Conservation (phyloP, 2,113 vertebrate genomes). For the Orthonyx spaldingii region DNA sequence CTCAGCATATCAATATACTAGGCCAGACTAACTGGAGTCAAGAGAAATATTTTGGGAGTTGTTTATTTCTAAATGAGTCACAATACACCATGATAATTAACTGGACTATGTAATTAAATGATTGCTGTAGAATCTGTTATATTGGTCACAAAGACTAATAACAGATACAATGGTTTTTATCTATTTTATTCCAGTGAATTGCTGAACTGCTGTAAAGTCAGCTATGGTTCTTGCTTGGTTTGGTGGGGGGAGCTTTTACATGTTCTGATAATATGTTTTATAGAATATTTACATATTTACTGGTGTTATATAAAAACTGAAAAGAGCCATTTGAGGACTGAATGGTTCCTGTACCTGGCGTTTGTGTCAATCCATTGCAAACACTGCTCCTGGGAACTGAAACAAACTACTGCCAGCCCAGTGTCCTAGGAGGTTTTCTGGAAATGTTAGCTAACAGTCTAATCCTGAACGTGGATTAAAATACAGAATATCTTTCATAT, state of each 20-base stretch:
- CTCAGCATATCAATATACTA: constrained; percentile 79
- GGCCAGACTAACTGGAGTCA: constrained; percentile 97
- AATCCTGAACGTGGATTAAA: neutral
- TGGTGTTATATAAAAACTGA: neutral
- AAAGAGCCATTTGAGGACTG: neutral
- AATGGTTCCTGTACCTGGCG: neutral
- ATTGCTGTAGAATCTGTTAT: constrained; percentile 29
- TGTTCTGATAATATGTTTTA: neutral
- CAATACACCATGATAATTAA: constrained; percentile 84
- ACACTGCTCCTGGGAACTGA: neutral
- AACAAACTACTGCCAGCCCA: neutral
- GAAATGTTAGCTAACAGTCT: neutral
- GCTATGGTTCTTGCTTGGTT: neutral
- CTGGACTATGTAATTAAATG: constrained; percentile 72
- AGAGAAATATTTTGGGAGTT: constrained; percentile 88
- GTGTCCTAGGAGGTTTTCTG: neutral
- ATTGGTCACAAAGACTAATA: neutral
- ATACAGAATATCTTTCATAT: neutral
- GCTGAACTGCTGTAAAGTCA: neutral
- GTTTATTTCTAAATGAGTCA: constrained; percentile 91
- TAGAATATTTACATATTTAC: neutral
- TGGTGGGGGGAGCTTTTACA: neutral
- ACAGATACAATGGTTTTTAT: neutral
- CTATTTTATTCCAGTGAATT: neutral
- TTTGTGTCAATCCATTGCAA: neutral